Conservation (phyloP, 2,797 vertebrate genomes). For the Rhinoraja longicauda region DNA sequence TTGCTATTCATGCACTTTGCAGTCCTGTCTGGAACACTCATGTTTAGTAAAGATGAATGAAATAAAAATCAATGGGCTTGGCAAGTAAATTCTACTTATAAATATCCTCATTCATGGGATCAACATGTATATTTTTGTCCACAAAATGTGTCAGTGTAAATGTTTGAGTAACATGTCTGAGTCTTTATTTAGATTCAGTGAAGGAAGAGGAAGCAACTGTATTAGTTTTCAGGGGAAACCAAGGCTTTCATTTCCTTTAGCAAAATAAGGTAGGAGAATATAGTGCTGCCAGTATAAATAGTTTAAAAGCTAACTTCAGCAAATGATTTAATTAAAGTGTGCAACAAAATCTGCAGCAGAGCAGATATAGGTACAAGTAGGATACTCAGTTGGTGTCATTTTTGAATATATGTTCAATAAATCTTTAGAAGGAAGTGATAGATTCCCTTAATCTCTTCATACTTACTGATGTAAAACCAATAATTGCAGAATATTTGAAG, state of each 20-base stretch:
- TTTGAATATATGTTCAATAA: neutral
- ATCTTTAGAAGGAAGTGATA: neutral
- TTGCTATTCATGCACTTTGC: neutral
- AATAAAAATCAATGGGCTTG: neutral
- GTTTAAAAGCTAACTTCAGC: neutral
- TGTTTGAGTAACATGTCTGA: neutral
- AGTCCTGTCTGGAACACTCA: neutral
- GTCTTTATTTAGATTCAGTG: neutral
- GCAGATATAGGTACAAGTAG: neutral
- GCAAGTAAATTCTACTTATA: neutral
- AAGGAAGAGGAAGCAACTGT: neutral
- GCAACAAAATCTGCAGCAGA: neutral
- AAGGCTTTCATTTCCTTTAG: neutral
- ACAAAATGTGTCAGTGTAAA: neutral
- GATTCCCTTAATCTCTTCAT: neutral
- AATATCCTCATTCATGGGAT: neutral
- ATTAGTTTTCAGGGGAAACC: slow-evolving; percentile 7
- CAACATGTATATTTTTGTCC: neutral
- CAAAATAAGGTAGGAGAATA: neutral
- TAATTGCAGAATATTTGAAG: neutral
- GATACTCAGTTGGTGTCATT: neutral
- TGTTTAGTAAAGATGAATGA: neutral
- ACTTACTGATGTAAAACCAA: neutral
- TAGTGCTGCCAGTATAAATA: neutral
- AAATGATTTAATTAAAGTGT: neutral